Conservation (phyloP, 1,140 invertebrate species). For the Hestina assimilis region DNA sequence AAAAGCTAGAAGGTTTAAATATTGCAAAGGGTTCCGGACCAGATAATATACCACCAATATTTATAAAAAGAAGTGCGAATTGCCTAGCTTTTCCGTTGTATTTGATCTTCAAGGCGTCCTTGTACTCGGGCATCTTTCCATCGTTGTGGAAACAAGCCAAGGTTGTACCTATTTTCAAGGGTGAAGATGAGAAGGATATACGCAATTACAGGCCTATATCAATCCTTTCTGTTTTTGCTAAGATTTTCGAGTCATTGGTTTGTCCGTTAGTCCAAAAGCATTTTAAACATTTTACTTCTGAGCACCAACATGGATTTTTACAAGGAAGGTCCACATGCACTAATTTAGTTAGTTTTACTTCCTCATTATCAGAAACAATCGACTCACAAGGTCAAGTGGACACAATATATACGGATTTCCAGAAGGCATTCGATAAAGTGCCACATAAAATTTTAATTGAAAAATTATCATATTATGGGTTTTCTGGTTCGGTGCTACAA, state of each 20-base stretch:
- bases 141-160: not conserved
- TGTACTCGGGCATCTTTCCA: not conserved
- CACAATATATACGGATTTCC: conserved; percentile 1
- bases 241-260: not conserved
- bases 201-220: not conserved
- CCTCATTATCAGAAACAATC: no score
- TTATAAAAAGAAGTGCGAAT: not conserved
- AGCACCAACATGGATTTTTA: no score
- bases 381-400: no score
- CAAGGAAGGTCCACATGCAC: no score
- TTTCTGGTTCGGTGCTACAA: not conserved
- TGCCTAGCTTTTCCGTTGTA: not conserved
- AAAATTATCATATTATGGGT: not conserved
- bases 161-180: not conserved
- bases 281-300: no score
- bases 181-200: not conserved
- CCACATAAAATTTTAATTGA: not conserved
- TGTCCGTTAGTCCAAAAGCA: no score
- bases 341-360: no score
- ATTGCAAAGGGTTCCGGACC: not conserved
- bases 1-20: not conserved
- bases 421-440: not conserved
- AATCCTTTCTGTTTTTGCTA: not conserved
- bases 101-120: not conserved
- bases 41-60: not conserved